These are phyloP conservation scores for Eumerus sabulonum DNA, from an alignment of 2,888 invertebrate genomes.

Conservation along the genomic window DNA sequence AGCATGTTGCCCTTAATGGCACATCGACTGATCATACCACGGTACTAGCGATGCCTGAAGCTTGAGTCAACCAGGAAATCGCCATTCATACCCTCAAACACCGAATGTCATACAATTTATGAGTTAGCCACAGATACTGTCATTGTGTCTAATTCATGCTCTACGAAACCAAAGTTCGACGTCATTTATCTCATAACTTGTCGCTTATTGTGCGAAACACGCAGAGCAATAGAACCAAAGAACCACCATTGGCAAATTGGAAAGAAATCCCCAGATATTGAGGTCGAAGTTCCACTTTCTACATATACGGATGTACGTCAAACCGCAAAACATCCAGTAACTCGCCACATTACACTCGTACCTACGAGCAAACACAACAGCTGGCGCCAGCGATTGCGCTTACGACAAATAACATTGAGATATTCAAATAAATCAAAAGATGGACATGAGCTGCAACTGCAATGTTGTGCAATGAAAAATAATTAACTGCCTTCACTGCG, in stretches of 20 bases:
- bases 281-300: conserved; percentile 14
- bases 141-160: conserved; percentile 38
- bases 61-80: no score
- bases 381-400: conserved; percentile 59
- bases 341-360: conserved; percentile 6
- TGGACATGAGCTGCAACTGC: conserved; percentile 7
- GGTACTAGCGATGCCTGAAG: no score
- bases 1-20: conserved; percentile 23
- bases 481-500: conserved; percentile 45
- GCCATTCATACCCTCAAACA: conserved; percentile 8
- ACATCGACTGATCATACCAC: background rate
- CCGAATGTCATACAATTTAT: conserved; percentile 27
- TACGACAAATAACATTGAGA: conserved; percentile 50
- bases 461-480: conserved; percentile 60
- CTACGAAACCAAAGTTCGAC: conserved; percentile 29
- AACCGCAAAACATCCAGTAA: background rate
- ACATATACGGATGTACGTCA: background rate
- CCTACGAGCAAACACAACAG: conserved; percentile 8
- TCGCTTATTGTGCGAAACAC: conserved; percentile 28
- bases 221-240: conserved; percentile 9
- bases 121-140: conserved; percentile 30
- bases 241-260: conserved; percentile 6
- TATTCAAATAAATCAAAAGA: conserved; percentile 52
- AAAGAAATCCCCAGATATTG: conserved; percentile 13
- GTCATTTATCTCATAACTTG: conserved; percentile 17